Evolutionary conservation across 2,797 vertebrate species (phyloP), one percentile per base, ranked within the genome.

Genomic region (Pseudomugil gertrudae): DNA sequence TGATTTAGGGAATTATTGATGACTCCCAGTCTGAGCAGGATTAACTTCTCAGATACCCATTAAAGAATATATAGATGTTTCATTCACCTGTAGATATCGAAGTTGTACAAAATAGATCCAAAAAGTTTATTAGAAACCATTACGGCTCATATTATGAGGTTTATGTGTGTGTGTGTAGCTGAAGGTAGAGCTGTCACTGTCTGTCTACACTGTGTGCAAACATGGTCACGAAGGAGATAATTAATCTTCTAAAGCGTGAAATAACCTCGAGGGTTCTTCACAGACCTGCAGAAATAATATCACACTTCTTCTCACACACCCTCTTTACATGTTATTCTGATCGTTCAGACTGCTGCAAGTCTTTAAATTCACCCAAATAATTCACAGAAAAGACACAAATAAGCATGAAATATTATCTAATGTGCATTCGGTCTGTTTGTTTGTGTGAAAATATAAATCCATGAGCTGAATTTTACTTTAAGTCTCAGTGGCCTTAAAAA

Each of bases 211-310:
- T 55, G 17, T 70, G 63, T n/a, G 63, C 61, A 72, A 72, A 79
- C 59, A 66, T 69, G 69, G 30, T 65, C 33, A 1, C 15, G 13
- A 61, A 43, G 71, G 65, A 40, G 68, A 70, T 72, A 65, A 85
- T 72, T 83, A 32, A 60, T 74, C 66, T 63, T 33, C 66, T 67
- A 79, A 78, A 47, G 69, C 5, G 2, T 70, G 54, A 81, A 72
- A 69, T 66, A 66, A 78, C 67, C 74, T 72, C 54, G 43, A 74
- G 69, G 58, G 78, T 66, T 81, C 64, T 78, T 79, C 57, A 67
- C 61, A 81, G 51, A 76, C 38, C 38, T 43, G 17, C 66, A 73
- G 60, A 73, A 59, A 56, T 21, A 65, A 23, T 5, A 2, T 43
- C 17, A 19, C 38, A 19, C 38, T 43, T n/a, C 38, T 43, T 17